Evolutionary conservation across 2,888 invertebrate genomes (phyloP).

Genomic region (Clunio marinus): DNA sequence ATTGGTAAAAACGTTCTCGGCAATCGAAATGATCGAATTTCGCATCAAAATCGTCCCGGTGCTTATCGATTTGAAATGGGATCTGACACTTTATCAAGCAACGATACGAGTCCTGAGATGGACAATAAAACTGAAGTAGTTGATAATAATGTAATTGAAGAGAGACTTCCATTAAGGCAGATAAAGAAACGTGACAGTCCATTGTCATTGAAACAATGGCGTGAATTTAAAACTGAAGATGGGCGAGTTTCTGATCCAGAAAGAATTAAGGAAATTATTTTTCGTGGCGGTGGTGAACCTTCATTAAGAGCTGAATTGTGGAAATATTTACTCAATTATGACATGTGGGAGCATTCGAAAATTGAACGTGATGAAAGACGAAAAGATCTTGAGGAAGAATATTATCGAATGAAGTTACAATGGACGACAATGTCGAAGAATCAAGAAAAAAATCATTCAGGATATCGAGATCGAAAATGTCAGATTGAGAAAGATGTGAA

Average conservation of each 20-base stretch:
- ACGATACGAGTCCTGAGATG: slow-evolving; percentile 46
- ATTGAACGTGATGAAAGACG: slow-evolving; percentile 65
- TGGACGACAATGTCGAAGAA: slow-evolving; percentile 86
- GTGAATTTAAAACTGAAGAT: slow-evolving; percentile 69
- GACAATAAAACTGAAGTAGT: slow-evolving; percentile 63
- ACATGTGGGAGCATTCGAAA: slow-evolving; percentile 76
- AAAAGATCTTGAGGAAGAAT: slow-evolving; percentile 74
- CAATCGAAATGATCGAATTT: background rate
- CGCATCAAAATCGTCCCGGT: slow-evolving; percentile 57
- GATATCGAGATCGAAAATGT: slow-evolving; percentile 85
- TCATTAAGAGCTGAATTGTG: slow-evolving; percentile 78
- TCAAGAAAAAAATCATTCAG: slow-evolving; percentile 84
- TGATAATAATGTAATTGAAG: slow-evolving; percentile 62
- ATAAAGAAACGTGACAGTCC: slow-evolving; percentile 53
- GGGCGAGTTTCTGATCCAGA: slow-evolving; percentile 76
- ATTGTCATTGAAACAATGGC: slow-evolving; percentile 75
- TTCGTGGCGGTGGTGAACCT: slow-evolving; percentile 81
- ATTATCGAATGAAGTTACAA: slow-evolving; percentile 92
- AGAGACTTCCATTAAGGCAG: slow-evolving; percentile 51
- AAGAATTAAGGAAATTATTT: slow-evolving; percentile 78
- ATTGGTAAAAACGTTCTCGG: slow-evolving; percentile 28
- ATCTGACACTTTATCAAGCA: slow-evolving; percentile 46
- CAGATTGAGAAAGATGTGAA: slow-evolving; percentile 97
- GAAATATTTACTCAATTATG: slow-evolving; percentile 90
- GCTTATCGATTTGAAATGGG: slow-evolving; percentile 40